These are phyloP conservation scores for Julus scandinavius DNA, from an alignment of 2,888 invertebrate genomes.

Conservation along the genomic window DNA sequence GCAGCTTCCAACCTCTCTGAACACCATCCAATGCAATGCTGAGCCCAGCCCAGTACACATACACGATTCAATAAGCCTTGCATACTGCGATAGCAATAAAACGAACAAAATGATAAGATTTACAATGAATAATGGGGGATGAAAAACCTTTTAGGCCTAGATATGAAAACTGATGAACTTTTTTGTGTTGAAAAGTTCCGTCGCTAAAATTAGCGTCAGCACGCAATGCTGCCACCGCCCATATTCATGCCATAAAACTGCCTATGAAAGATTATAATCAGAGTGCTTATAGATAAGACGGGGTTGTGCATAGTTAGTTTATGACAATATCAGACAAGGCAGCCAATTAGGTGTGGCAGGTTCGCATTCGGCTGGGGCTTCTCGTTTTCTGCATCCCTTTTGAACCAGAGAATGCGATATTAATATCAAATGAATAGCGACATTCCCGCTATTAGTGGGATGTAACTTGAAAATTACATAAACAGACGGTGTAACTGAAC, in stretches of 20 bases:
- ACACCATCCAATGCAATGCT: not conserved
- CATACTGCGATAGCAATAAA: slow-evolving; percentile 12
- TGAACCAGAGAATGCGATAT: not conserved
- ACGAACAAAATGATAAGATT: slow-evolving; percentile 36
- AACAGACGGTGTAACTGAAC: slow-evolving; percentile 10
- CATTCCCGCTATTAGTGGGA: not conserved
- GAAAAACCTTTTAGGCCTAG: slow-evolving; percentile 34
- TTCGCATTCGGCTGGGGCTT: slow-evolving; percentile 4
- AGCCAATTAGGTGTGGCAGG: slow-evolving; percentile 42
- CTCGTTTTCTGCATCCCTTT: slow-evolving; percentile 38
- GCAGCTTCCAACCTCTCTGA: too few relatives aligned
- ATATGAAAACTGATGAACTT: not conserved
- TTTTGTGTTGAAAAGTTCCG: slow-evolving; percentile 1
- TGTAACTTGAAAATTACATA: not conserved
- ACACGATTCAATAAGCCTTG: not conserved
- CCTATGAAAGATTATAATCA: slow-evolving; percentile 39
- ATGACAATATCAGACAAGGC: slow-evolving; percentile 42
- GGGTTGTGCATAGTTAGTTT: slow-evolving; percentile 39
- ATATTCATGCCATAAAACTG: slow-evolving; percentile 42
- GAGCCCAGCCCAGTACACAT: not conserved
- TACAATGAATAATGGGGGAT: slow-evolving; percentile 42
- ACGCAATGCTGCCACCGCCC: slow-evolving; percentile 42
- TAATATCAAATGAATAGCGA: not conserved
- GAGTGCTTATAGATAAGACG: slow-evolving; percentile 42
- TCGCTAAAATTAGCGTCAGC: slow-evolving; percentile 29